Base-by-base conservation (phyloP, 2,113 vertebrate genomes). In the Melanocharis versteri region DNA sequence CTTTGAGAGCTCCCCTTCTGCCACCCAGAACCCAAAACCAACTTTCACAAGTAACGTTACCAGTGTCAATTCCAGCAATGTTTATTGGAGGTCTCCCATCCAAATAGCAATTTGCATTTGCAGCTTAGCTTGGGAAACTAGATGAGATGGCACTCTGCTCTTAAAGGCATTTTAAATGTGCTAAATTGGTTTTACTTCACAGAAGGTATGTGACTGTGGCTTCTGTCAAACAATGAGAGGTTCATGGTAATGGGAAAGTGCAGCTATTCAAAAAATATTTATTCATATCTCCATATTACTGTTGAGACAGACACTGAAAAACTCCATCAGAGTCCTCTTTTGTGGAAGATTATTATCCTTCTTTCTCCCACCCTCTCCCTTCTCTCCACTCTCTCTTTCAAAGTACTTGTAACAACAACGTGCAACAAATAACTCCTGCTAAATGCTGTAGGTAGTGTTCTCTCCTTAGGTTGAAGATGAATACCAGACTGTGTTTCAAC, bases 101-200 rank as follows among this genome's bases (percentile, higher is more conserved):
- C 62, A 87, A 89, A 75, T 16, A 83, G 48, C 12, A 61, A 62
- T 37, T 28, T 76, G 19, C 21, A 60, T 86, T 94, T 93, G 78
- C 37, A 73, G 37, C 26, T 83, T 81, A 92, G 37, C n/a, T 83
- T 90, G 68, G 50, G 56, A 90, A 94, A 81, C 39, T 57, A 65
- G 58, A 47, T 88, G 62, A 91, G 47, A 77, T 28, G n/a, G 42
- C n/a, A 44, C 20, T 57, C 17, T 44, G 31, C 60, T 90, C 87
- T 89, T 84, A 91, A 90, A 93, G 53, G 51, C 35, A 83, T 15
- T 86, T 89, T 69, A 69, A 71, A 75, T 40, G 61, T 75, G 16
- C 20, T 91, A 81, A 81, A 86, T 37, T 89, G 20, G 40, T 89
- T 89, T 96, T 94, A 51, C 60, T 90, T 93, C 82, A 56, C 35